Base-by-base conservation (phyloP, 2,797 vertebrate genomes). In the Bradypodion pumilum region DNA sequence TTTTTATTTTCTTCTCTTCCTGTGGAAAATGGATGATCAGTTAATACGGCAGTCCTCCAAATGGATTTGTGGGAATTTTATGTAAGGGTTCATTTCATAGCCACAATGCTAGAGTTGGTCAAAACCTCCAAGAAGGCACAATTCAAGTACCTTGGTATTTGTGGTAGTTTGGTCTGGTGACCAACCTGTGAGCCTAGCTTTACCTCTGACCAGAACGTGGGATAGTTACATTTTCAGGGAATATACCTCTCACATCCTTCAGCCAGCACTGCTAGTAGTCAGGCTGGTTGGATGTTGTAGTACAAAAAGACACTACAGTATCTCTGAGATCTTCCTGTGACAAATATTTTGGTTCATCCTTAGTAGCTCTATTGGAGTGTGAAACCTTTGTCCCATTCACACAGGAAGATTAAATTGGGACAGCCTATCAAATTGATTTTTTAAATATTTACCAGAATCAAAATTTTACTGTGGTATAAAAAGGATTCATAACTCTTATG, bases 321-420 rank as follows among this genome's bases (percentile, higher is more conserved):
- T 56, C 21, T 56, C 21, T 56, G 52, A 56, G 52, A 15, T 19
- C 52, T 16, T 56, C 52, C 16, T 15, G 52, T 19, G 16, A 4
- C 52, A 56, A 65, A 72, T 72, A 32, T 49, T 23, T n/a, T 16
- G 46, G 19, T 46, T 59, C 32, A 76, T 21, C 32, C 32, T 37
- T 5, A 12, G 52, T 4, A 56, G 8, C 19, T 10, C 7, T 37
- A 5, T 25, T 59, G 37, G 25, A 42, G 19, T 29, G 7, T 42
- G 66, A 49, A 82, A 91, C 56, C 27, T 13, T 74, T 87, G 86
- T 19, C 35, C 44, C 76, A 35, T 32, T 84, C 89, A 44, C 75
- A 27, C 9, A 1, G 82, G 52, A 88, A 84, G 78, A 85, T 83
- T 76, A 80, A 32, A 0, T n/a, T 70, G 25, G 52, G 37, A 68